Conservation (phyloP, 2,113 vertebrate species). For the Takifugu flavidus region DNA sequence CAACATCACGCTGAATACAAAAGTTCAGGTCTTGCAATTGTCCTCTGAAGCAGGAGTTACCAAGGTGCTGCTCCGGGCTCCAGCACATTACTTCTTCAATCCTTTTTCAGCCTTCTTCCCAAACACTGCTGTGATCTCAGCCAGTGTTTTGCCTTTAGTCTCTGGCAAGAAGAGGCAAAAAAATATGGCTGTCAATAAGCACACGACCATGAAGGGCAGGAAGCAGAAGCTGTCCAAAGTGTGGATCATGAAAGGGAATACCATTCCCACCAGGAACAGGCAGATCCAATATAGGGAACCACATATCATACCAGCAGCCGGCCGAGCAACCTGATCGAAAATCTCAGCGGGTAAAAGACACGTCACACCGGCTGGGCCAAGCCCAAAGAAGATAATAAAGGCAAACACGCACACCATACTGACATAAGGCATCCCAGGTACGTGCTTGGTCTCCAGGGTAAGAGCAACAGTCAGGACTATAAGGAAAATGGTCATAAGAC, state of each 20-base stretch:
- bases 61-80: conserved; percentile 9
- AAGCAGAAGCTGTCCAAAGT: conserved; percentile 79
- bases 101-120: conserved; percentile 47
- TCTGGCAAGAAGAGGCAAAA: conserved; percentile 81
- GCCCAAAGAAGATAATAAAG: conserved; percentile 90
- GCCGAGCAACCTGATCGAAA: conserved; percentile 83
- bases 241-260: conserved; percentile 82
- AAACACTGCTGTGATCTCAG: conserved; percentile 83
- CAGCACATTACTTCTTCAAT: not conserved
- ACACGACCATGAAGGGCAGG: conserved; percentile 82
- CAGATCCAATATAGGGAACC: conserved; percentile 84
- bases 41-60: conserved; percentile 12
- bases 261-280: conserved; percentile 81
- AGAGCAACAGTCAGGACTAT: conserved; percentile 81
- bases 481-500: conserved; percentile 81
- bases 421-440: conserved; percentile 82
- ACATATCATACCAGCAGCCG: conserved; percentile 84
- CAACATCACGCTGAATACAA: too few species aligned
- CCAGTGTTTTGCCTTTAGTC: conserved; percentile 85
- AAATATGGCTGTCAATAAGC: conserved; percentile 75
- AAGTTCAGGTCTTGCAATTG: not conserved
- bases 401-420: conserved; percentile 85
- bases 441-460: conserved; percentile 71
- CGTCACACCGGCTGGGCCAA: conserved; percentile 88
- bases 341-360: conserved; percentile 85